A percentile compares a stretch with the other conserved stretches of the same genome.
Evolutionary conservation across 2,888 invertebrate species (phyloP).

Genomic region (Drosophila antonietae): DNA sequence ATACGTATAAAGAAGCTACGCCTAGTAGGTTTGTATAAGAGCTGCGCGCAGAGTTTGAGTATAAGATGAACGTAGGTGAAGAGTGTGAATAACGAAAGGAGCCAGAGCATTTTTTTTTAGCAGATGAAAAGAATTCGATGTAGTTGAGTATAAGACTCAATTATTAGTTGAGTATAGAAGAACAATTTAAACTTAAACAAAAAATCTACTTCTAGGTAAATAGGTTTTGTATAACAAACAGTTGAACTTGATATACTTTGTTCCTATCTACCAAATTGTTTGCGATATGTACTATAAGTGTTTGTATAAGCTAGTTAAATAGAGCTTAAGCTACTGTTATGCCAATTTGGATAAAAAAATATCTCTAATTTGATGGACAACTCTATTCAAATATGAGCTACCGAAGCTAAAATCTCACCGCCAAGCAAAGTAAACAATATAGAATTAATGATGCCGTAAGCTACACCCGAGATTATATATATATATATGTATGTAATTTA

Average conservation of each 20-base stretch:
- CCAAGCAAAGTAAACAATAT: not conserved
- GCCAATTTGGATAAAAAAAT: not conserved
- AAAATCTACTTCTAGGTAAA: not conserved
- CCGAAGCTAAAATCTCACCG: slow-evolving; percentile 6
- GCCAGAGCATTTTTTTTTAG: not conserved
- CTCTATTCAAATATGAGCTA: not conserved
- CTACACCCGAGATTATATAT: not conserved
- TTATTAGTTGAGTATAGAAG: not conserved
- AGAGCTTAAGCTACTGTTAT: not conserved
- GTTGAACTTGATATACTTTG: not conserved
- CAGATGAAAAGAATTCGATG: not conserved
- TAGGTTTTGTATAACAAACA: not conserved
- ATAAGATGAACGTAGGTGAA: not conserved
- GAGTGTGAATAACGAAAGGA: not conserved
- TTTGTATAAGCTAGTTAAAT: not conserved
- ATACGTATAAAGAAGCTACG: not conserved
- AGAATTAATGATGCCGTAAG: slow-evolving; percentile 10
- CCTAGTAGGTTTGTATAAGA: not conserved
- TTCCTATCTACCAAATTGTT: not conserved
- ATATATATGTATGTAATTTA: not conserved
- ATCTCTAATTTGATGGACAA: slow-evolving; percentile 1
- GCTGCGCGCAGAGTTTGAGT: not conserved
- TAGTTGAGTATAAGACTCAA: not conserved
- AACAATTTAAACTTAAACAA: not conserved
- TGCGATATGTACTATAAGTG: not conserved